Percentiles rank a stretch among this genome's conserved stretches.
These are phyloP conservation scores for Palythoa heliodiscus DNA, from an alignment of 92 coral and sea anemone species.

Conservation along the genomic window DNA sequence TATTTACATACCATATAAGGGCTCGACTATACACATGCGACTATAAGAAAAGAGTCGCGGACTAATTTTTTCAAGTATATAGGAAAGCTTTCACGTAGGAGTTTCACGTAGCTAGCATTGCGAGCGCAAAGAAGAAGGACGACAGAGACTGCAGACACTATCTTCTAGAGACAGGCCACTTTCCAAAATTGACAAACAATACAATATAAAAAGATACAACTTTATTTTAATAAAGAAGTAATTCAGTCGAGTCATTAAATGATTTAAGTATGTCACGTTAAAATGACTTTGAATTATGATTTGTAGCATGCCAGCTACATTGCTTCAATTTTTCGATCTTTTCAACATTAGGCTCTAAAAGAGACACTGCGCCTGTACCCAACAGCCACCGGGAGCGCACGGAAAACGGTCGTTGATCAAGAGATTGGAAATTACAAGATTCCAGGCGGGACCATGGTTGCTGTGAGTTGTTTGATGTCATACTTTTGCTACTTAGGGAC, in stretches of 20 bases:
- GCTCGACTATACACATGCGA: too few species aligned
- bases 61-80: too few species aligned
- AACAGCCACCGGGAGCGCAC: constrained; percentile 32
- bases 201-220: too few species aligned
- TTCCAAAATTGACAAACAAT: not conserved
- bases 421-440: constrained; percentile 24
- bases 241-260: too few species aligned
- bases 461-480: not conserved
- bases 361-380: constrained; percentile 38
- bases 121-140: too few species aligned
- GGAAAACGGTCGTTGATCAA: constrained; percentile 1
- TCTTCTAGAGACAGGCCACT: not conserved
- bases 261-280: not conserved
- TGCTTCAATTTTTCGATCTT: not conserved
- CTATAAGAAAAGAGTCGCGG: too few species aligned
- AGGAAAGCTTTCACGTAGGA: too few species aligned
- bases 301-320: not conserved
- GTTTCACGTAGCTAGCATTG: too few species aligned
- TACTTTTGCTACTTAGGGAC: not conserved
- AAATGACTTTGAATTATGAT: not conserved
- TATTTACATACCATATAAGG: too few species aligned
- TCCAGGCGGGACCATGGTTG: constrained; percentile 5
- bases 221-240: too few species aligned
- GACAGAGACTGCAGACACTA: too few species aligned
- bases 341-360: not conserved